A percentile compares a stretch with the other conserved stretches of the same genome.
phyloP scores from a whole-genome alignment of 2,113 vertebrate species.

The Plecotus auritus region DNA sequence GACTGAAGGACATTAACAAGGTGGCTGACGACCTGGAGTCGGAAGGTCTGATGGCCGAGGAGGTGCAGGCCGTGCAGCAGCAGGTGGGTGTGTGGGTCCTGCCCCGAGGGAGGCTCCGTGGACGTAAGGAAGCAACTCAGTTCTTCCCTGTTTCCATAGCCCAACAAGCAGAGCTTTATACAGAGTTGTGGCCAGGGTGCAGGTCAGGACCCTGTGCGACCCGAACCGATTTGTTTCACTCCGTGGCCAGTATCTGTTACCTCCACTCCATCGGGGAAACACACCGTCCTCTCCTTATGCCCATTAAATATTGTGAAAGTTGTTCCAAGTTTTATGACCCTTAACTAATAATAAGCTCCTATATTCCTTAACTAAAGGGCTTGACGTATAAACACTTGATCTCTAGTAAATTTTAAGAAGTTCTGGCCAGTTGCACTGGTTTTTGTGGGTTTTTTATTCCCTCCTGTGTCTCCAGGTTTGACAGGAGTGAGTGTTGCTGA shows the following conservation, averaged over 20 bases:
- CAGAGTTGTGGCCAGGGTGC: background rate
- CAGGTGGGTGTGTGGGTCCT: constrained; percentile 81
- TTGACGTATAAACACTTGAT: background rate
- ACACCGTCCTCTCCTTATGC: background rate
- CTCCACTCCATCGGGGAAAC: fast-evolving
- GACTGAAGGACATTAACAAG: constrained; percentile 98
- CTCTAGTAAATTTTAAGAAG: background rate
- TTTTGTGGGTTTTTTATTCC: background rate
- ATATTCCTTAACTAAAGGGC: background rate
- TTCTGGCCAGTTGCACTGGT: no score
- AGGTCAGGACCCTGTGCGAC: background rate
- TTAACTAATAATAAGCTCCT: background rate
- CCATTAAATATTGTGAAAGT: background rate
- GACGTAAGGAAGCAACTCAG: fast-evolving
- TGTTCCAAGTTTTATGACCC: background rate
- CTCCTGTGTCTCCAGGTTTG: background rate
- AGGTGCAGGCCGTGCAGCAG: constrained; percentile 91
- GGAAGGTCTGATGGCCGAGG: constrained; percentile 96
- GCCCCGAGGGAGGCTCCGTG: fast-evolving
- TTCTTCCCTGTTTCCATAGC: fast-evolving
- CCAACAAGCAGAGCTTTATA: fast-evolving
- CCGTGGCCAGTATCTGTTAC: background rate
- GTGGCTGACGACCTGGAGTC: constrained; percentile 96
- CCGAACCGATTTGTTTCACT: background rate
- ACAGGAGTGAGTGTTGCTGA: background rate